Base-by-base conservation (phyloP, 2,888 invertebrate species). In the Shargacucullia verbasci region DNA sequence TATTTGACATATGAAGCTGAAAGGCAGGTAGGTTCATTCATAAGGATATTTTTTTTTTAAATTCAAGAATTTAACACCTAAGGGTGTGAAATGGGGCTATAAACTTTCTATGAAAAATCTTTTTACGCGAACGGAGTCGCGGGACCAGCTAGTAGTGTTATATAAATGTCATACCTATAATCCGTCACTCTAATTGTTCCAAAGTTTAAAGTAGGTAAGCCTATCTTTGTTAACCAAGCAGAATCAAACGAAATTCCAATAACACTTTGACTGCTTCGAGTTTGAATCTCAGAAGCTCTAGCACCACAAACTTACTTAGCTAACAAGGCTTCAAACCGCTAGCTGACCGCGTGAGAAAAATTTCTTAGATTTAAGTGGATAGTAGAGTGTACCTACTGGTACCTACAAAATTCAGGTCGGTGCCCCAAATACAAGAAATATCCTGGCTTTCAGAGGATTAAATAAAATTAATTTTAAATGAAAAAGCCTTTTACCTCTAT, bases 161-260 rank as follows among this genome's bases (percentile, higher is more conserved):
- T 49, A 64, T 71, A 64, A 70, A 56, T 65, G 67, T 65, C 52
- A 71, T 41, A 27, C 13, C 29, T 57, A 50, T 67, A 71, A 67
- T 67, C 50, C 45, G 2, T 29, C 37, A 15, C 43, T 20, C 37
- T 31, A 38, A 71, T 66, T 66, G 72, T 47, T 47, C 43, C 14
- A 43, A 37, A 71, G 66, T 72, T 71, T 58, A 49, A 14, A 48
- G 50, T 37, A 27, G 45, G n/a, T 52, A 40, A 66, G 45, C 47
- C 39, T 44, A 34, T 38, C 38, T 40, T 47, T 39, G 59, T 59
- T 70, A 52, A 46, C 64, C 70, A 50, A 58, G 50, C 70, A 64
- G 40, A 58, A 66, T 34, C 39, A 52, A 34, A 66, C 14, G 31
- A n/a, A 48, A 47, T 41, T 38, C 35, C 33, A 35, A 70, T 48